Evolutionary conservation across 2,888 invertebrate species (phyloP), one percentile per base, ranked within the genome.

Genomic region (Lycocerus yunnanus): DNA sequence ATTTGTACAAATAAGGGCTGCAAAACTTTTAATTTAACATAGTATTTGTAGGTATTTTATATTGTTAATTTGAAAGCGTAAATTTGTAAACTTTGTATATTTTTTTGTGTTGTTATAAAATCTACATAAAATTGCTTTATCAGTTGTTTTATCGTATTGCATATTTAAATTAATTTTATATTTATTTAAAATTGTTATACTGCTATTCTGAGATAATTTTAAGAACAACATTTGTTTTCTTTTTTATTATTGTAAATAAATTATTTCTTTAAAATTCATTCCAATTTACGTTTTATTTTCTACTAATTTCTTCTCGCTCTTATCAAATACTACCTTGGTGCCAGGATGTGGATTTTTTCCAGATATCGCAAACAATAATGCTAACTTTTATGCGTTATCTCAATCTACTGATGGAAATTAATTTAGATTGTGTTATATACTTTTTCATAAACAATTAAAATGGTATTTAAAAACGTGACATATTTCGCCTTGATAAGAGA

Each of bases 231-330:
- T 24, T 72, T 73, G 69, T 74, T 66, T 74, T 74, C 71, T 72
- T 75, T 72, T 75, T 72, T 75, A 72, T 75, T 72, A 67, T 75
- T 75, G 75, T 75, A 75, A 75, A 75, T 75, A 75, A 75, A 75
- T 75, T 75, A 72, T 75, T 75, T 75, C 75, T 72, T 70, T 70
- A 75, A 72, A 72, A 61, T 24, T n/a, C 24, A 43, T 6, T n/a
- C 6, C 3, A 5, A n/a, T 43, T 43, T 43, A 27, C 3, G 13
- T 27, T 27, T 27, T 27, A 27, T 27, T 27, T 9, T 27, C 11
- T 27, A 43, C 43, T n/a, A n/a, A 2, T 27, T 43, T n/a, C 5
- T 43, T 43, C n/a, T 43, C 27, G 4, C 13, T 13, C 11, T 5
- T 1, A 43, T n/a, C n/a, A 43, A 43, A n/a, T 68, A 24, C 24